Conservation (phyloP, 2,888 invertebrate species). For the Chloroclystis v-ata region DNA sequence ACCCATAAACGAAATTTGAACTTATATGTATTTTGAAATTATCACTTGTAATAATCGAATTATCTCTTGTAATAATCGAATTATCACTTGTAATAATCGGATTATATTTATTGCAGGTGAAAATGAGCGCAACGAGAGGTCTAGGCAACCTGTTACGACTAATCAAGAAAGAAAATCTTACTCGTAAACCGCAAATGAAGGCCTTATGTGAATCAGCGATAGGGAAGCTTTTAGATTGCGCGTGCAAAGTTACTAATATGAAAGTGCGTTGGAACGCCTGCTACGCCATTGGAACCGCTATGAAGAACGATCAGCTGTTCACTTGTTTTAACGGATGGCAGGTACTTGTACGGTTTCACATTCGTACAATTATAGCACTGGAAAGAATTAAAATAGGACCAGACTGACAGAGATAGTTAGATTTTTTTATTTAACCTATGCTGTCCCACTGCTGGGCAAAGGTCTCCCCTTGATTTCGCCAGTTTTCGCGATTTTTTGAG, state of each 20-base stretch:
- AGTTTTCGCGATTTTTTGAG: too few relatives aligned
- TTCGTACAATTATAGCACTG: too few relatives aligned
- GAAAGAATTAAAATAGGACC: not conserved
- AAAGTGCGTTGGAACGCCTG: constrained; percentile 96
- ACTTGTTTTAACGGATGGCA: constrained; percentile 74
- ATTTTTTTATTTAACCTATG: too few relatives aligned
- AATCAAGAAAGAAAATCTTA: constrained; percentile 71
- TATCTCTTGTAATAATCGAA: too few relatives aligned
- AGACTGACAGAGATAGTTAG: too few relatives aligned
- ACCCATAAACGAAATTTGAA: too few relatives aligned
- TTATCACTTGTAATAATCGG: too few relatives aligned
- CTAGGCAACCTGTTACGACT: constrained; percentile 88
- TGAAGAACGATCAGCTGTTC: constrained; percentile 80
- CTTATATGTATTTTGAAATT: too few relatives aligned
- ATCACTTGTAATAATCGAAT: too few relatives aligned
- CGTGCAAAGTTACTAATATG: constrained; percentile 84
- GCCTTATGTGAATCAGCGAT: constrained; percentile 79
- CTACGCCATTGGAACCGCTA: constrained; percentile 88
- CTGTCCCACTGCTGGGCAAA: too few relatives aligned
- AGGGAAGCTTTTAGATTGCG: constrained; percentile 82
- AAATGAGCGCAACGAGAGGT: constrained; percentile 88
- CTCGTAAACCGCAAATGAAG: constrained; percentile 66
- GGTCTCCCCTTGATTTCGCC: too few relatives aligned
- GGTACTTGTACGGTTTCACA: too few relatives aligned
- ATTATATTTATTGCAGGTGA: constrained; percentile 49